phyloP scores from a whole-genome alignment of 2,888 invertebrate species.

The Protodeltote pygarga region DNA sequence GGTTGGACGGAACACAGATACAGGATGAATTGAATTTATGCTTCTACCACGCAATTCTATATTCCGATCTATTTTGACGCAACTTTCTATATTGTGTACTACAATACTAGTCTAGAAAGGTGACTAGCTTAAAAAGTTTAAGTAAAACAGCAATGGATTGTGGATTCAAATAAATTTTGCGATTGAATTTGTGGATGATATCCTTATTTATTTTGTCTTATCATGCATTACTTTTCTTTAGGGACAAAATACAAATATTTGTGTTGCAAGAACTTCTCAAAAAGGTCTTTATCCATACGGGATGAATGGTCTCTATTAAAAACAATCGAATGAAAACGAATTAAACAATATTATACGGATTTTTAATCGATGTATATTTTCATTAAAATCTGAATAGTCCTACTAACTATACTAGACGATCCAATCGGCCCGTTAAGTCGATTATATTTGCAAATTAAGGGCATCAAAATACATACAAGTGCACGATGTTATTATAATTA shows the following conservation, averaged over 20 bases:
- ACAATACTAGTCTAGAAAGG: slow-evolving; percentile 38
- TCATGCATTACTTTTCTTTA: slow-evolving; percentile 46
- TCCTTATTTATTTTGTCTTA: slow-evolving; percentile 41
- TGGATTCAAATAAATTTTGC: not conserved
- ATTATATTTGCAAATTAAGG: too few species aligned
- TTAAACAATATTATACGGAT: too few species aligned
- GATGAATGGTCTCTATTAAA: too few species aligned
- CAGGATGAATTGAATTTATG: slow-evolving; percentile 83
- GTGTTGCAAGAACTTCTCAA: slow-evolving; percentile 20
- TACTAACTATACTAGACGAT: too few species aligned
- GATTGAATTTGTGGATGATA: slow-evolving; percentile 5
- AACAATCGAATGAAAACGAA: too few species aligned
- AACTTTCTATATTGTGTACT: slow-evolving; percentile 48
- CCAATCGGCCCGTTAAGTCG: too few species aligned
- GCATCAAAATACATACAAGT: too few species aligned
- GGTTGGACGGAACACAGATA: slow-evolving; percentile 80
- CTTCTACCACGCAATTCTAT: slow-evolving; percentile 60
- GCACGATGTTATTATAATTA: too few species aligned
- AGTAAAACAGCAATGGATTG: slow-evolving; percentile 28
- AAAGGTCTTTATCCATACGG: too few species aligned
- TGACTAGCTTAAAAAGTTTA: not conserved
- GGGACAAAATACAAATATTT: slow-evolving; percentile 41
- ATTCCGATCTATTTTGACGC: slow-evolving; percentile 58
- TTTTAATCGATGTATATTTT: too few species aligned
- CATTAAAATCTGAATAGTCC: too few species aligned